Conservation (phyloP, 2,888 invertebrate species). For the Trilocha varians region DNA sequence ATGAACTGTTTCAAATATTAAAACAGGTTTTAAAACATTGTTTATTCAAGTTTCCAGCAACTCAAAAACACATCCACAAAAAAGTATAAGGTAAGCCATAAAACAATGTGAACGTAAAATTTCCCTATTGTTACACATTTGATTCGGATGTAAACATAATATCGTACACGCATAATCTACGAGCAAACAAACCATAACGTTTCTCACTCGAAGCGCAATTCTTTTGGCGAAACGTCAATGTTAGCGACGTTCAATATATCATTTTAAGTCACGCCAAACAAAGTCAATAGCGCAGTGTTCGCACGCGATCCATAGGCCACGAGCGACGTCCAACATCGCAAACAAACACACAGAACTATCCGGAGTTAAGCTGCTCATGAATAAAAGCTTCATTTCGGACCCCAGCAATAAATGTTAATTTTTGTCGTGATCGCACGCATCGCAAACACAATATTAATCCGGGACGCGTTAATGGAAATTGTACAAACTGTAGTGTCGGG, state of each 20-base stretch:
- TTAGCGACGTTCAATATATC: slow-evolving; percentile 66
- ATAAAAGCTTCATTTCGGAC: slow-evolving; percentile 66
- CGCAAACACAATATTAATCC: slow-evolving; percentile 72
- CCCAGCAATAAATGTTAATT: slow-evolving; percentile 72
- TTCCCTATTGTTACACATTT: neutral
- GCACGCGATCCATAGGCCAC: slow-evolving; percentile 63
- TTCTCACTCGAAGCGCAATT: slow-evolving; percentile 46
- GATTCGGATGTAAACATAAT: neutral
- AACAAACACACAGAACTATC: slow-evolving; percentile 68
- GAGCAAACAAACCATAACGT: slow-evolving; percentile 50
- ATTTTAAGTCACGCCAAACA: slow-evolving; percentile 68
- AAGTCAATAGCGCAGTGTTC: slow-evolving; percentile 65
- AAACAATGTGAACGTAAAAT: too few relatives aligned
- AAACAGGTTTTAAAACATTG: too few relatives aligned
- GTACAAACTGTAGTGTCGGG: slow-evolving; percentile 54
- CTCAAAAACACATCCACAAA: too few relatives aligned
- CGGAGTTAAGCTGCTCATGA: slow-evolving; percentile 67
- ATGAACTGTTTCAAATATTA: too few relatives aligned
- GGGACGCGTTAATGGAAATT: slow-evolving; percentile 67
- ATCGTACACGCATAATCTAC: slow-evolving; percentile 20
- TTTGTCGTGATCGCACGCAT: slow-evolving; percentile 65
- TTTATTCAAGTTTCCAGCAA: too few relatives aligned
- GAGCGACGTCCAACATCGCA: slow-evolving; percentile 32
- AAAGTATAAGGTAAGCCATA: too few relatives aligned
- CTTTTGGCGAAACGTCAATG: slow-evolving; percentile 60